Evolutionary conservation across 1,140 invertebrate genomes (phyloP).

Genomic region (Ylistrum balloti): DNA sequence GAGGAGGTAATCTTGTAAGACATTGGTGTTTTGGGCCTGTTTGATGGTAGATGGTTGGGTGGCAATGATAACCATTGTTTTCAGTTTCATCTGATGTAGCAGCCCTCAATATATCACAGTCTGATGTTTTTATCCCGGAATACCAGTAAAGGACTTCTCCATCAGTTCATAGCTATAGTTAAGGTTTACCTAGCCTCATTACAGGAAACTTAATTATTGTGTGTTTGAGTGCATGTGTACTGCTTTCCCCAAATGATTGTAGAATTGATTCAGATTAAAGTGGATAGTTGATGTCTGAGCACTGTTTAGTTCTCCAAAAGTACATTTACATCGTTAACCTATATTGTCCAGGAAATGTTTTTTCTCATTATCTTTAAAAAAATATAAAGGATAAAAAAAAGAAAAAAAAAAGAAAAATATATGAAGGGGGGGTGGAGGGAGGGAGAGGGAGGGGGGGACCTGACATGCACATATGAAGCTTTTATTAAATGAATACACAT

Average conservation of each 20-base stretch:
- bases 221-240: not conserved
- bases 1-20: no score
- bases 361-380: not conserved
- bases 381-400: not conserved
- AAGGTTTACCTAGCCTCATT: not conserved
- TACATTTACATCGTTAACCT: constrained; percentile 25
- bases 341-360: constrained; percentile 15
- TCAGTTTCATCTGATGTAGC: not conserved
- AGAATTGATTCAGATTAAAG: constrained; percentile 12
- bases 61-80: no score
- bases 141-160: not conserved
- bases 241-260: not conserved
- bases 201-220: constrained; percentile 4
- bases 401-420: no score
- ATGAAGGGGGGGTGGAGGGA: no score
- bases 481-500: not conserved
- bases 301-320: not conserved
- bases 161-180: not conserved
- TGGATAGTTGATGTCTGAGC: not conserved
- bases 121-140: not conserved
- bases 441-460: no score
- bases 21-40: no score
- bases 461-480: not conserved
- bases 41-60: no score
- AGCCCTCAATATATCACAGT: not conserved